Percentiles rank a stretch among this genome's conserved stretches.
Conservation (phyloP, 2,113 vertebrate species). For the Alosa alosa region DNA sequence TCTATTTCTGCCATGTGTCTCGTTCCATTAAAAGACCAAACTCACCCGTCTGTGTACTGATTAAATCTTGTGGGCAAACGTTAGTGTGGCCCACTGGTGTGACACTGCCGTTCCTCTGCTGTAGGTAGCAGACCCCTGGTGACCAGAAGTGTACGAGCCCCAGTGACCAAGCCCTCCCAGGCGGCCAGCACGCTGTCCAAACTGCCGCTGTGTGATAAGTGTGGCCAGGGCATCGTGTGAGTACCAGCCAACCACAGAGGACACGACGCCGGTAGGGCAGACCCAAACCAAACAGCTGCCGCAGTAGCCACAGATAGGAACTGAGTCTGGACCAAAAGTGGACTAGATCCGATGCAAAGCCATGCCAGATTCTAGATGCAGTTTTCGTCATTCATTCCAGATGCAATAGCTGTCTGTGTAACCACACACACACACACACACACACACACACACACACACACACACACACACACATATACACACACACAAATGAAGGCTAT, state of each 20-base stretch:
- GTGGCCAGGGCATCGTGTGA: constrained; percentile 95
- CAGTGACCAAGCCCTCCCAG: constrained; percentile 75
- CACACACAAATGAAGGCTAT: neutral
- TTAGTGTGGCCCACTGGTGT: neutral
- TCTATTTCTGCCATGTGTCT: too few relatives aligned
- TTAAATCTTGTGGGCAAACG: neutral
- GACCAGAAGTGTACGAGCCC: constrained; percentile 89
- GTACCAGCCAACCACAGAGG: constrained; percentile 55
- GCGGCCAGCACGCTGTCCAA: constrained; percentile 80
- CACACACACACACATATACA: neutral
- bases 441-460: neutral
- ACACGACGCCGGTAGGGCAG: neutral
- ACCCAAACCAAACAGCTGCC: neutral
- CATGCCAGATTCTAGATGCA: neutral
- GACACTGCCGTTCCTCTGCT: constrained; percentile 4
- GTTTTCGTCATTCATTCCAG: neutral
- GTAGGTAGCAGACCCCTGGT: constrained; percentile 83
- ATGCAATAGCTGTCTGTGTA: neutral
- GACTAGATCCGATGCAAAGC: neutral
- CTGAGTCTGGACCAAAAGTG: neutral
- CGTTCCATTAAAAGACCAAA: too few relatives aligned
- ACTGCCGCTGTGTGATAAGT: constrained; percentile 93
- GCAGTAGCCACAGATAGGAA: neutral
- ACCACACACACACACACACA: neutral
- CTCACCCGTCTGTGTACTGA: too few relatives aligned